Evolutionary conservation across 2,888 invertebrate species (phyloP).

Genomic region (Isotomurus palustris): DNA sequence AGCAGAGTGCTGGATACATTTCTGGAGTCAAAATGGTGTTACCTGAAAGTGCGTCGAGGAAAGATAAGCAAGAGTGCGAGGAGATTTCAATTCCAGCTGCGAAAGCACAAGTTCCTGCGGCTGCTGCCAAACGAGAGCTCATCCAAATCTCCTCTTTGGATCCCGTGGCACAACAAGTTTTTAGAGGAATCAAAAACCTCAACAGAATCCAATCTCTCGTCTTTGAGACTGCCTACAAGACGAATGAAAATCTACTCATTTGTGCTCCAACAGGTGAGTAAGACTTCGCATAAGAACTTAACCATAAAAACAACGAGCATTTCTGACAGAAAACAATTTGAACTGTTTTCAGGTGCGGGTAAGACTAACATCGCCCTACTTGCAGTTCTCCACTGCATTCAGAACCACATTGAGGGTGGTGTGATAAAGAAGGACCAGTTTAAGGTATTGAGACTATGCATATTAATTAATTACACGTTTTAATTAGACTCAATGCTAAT

Average conservation of each 20-base stretch:
- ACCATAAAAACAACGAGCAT: too few relatives aligned
- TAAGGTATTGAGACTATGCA: slow-evolving; percentile 59
- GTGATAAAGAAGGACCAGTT: slow-evolving; percentile 85
- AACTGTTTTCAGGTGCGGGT: slow-evolving; percentile 68
- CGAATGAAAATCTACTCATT: slow-evolving; percentile 93
- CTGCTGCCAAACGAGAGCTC: slow-evolving; percentile 61
- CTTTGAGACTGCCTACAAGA: slow-evolving; percentile 88
- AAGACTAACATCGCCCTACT: slow-evolving; percentile 98
- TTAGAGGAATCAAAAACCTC: slow-evolving; percentile 75
- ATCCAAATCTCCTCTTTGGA: slow-evolving; percentile 63
- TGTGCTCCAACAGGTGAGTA: slow-evolving; percentile 81
- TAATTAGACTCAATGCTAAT: slow-evolving; percentile 23
- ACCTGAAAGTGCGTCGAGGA: slow-evolving; percentile 72
- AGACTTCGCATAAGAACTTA: background rate
- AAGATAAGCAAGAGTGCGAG: slow-evolving; percentile 70
- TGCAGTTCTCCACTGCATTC: slow-evolving; percentile 83
- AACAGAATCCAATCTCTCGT: slow-evolving; percentile 96
- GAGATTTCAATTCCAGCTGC: slow-evolving; percentile 78
- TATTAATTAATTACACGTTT: slow-evolving; percentile 7
- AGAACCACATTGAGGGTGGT: slow-evolving; percentile 70
- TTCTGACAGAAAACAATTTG: background rate
- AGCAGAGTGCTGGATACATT: slow-evolving; percentile 64
- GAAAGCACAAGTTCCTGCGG: slow-evolving; percentile 53
- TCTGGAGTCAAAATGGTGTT: slow-evolving; percentile 71
- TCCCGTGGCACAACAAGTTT: slow-evolving; percentile 82